Evolutionary conservation across 2,888 invertebrate genomes (phyloP), one percentile per base, ranked within the genome.

Genomic region (Rosalia funebris): DNA sequence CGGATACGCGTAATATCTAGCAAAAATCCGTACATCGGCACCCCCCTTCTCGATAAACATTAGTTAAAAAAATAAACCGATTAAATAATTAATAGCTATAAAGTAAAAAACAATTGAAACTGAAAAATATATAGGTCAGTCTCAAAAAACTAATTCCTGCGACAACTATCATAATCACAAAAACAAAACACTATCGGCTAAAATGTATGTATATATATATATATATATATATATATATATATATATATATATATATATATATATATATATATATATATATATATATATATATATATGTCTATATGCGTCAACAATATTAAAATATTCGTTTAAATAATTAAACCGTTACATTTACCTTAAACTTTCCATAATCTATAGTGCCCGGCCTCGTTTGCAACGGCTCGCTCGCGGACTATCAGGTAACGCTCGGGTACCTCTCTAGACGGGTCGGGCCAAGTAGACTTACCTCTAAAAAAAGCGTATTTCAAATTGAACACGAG

Each of bases 61-160:
- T 25, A 5, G 7, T 5, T 25, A 25, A 25, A 25, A 25, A 25
- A 25, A 25, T 25, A 25, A 25, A 25, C 3, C 7, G 25, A 5
- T 5, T 25, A 25, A 25, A 7, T 5, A 25, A 25, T 25, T 25
- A 25, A 7, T 25, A 25, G 25, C 25, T 25, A 25, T 7, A 25
- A 5, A 7, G 3, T 25, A 5, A 25, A 25, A 25, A 25, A 25
- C 7, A 9, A 10, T 17, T 47, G 31, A 34, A 47, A 47, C 16
- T 14, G 32, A 47, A 34, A 11, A 12, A 12, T 31, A 32, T 9
- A 34, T 17, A 15, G 25, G 7, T 47, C 47, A 47, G 47, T 47
- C 47, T 47, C 36, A 47, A 47, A 47, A n/a, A 34, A 47, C 31
- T 25, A 47, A 42, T 54, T 54, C 34, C 17, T 20, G 50, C 12